Evolutionary conservation across 2,113 vertebrate genomes (phyloP), one percentile per base, ranked within the genome.

Genomic region (Macquaria ambigua): DNA sequence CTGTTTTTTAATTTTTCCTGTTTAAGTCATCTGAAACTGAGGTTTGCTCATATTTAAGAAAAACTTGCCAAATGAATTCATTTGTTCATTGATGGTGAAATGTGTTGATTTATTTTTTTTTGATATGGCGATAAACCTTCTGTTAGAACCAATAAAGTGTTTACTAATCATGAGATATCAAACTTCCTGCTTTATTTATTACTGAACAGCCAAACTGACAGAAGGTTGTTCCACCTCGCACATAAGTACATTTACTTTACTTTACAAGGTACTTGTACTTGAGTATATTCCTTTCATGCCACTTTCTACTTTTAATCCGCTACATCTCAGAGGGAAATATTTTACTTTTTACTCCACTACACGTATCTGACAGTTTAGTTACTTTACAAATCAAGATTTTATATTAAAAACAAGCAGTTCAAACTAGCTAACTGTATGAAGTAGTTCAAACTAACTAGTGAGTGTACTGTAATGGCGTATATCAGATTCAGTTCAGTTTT

Each of bases 141-240:
- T 59, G 31, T 84, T 87, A 70, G 73, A 90, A 86, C 89, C 91
- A 93, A 93, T 91, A 94, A 93, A 95, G 85, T 93, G 85, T 93
- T 91, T 50, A 87, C 77, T 81, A 55, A 81, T 70, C 70, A 28
- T 37, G 10, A 28, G 0, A 10, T 6, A 1, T 66, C 43, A 7
- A 6, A 50, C 8, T 37, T 48, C 8, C 55, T 61, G 31, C 21
- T 53, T 41, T 12, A 43, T 50, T 66, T 20, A 23, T 11, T 39
- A 14, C 1, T 39, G 2, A 34, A 20, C 59, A 8, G 50, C 5
- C 18, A 8, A 52, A 48, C 46, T 39, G 39, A 39, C 39, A 15
- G 46, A 52, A 50, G 48, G 4, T 16, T 50, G 48, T 48, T 43
- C 41, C 9, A 43, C 41, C 41, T 43, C 41, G 39, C 8, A 43